phyloP scores from a whole-genome alignment of 2,888 invertebrate species.

The Thalpophila matura region DNA sequence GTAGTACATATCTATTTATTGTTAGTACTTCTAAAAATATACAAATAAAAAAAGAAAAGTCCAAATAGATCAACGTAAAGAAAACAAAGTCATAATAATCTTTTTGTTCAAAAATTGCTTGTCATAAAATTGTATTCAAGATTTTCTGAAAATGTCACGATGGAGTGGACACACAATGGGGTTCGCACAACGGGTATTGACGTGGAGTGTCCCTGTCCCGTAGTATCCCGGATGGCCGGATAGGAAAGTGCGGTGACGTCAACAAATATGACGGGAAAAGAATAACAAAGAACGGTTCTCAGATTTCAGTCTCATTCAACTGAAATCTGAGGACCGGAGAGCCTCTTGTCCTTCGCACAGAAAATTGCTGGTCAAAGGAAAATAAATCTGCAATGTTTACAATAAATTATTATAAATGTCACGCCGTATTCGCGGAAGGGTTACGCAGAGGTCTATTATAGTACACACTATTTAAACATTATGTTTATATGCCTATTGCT shows the following conservation, averaged over 20 bases:
- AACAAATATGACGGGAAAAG: constrained; percentile 31
- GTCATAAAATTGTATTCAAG: constrained; percentile 30
- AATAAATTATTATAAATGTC: no score
- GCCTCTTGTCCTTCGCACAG: constrained; percentile 19
- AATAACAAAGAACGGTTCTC: constrained; percentile 17
- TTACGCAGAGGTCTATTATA: no score
- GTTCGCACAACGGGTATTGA: constrained; percentile 46
- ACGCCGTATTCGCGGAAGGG: no score
- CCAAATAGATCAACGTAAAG: constrained; percentile 13
- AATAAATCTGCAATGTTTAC: neutral
- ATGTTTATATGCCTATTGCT: no score
- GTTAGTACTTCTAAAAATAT: constrained; percentile 51
- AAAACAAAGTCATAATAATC: neutral
- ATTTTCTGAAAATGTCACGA: constrained; percentile 24
- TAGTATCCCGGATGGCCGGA: no score
- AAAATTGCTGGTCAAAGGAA: constrained; percentile 1
- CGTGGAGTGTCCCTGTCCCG: constrained; percentile 32
- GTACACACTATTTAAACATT: no score
- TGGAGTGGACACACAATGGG: constrained; percentile 40
- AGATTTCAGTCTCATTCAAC: no score
- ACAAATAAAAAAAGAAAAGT: constrained; percentile 31
- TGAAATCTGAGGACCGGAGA: constrained; percentile 23
- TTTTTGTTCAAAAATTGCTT: constrained; percentile 20
- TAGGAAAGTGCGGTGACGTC: constrained; percentile 45
- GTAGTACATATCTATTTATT: constrained; percentile 62